Percentiles rank a stretch among this genome's conserved stretches.
Conservation (phyloP, 2,797 vertebrate species). For the Mastacembelus armatus region DNA sequence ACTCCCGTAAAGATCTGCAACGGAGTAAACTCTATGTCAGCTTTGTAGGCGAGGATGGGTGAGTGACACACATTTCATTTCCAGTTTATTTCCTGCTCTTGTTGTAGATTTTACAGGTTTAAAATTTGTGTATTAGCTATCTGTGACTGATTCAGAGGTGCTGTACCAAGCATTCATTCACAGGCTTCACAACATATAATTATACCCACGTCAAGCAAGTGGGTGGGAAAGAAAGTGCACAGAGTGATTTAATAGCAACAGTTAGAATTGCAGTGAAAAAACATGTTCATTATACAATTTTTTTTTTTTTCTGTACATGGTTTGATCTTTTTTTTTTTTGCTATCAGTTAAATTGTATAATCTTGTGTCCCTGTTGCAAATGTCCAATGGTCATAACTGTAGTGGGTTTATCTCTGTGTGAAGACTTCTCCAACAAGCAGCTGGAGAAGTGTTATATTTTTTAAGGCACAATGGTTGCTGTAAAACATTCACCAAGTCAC, state of each 20-base stretch:
- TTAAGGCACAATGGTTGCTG: neutral
- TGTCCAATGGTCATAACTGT: no score
- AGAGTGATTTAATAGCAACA: neutral
- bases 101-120: neutral
- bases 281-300: neutral
- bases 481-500: neutral
- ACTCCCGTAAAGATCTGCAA: slow-evolving; percentile 97
- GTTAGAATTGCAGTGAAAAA: neutral
- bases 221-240: neutral
- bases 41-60: slow-evolving; percentile 98
- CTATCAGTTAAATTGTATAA: no score
- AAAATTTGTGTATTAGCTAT: slow-evolving; percentile 3
- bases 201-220: neutral
- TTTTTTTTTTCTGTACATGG: neutral
- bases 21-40: slow-evolving; percentile 97
- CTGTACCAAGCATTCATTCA: neutral
- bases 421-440: no score
- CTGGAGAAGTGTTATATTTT: no score
- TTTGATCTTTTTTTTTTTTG: neutral
- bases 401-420: no score
- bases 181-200: slow-evolving; percentile 2
- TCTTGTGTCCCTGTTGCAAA: no score
- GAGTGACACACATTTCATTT: slow-evolving; percentile 66
- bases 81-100: neutral
- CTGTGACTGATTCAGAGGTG: neutral